Base-by-base conservation (phyloP, 2,888 invertebrate species). In the Drosophila affinis region DNA sequence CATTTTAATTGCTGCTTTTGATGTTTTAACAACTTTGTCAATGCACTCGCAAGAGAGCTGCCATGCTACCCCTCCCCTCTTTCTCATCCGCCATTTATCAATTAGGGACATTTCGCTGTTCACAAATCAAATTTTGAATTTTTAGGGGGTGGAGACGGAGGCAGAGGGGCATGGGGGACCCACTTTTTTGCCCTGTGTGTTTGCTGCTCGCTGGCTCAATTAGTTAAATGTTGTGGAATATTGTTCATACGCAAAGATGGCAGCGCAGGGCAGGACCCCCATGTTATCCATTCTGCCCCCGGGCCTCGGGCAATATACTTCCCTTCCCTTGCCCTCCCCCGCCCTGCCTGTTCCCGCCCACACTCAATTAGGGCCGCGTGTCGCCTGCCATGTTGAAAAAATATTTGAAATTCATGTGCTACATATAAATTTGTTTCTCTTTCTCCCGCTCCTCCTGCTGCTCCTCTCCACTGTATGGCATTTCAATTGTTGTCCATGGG, bases 1-100 rank as follows among this genome's bases (percentile, higher is more conserved):
- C 86, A 81, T 87, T 86, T 83, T 87, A 86, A 87, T 86, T 87
- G 85, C 86, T 79, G 86, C 87, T 84, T 86, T 86, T 85, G 83
- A 86, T 85, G 87, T 85, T 87, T 85, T 79, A 82, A 82, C 81
- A 87, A 87, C 76, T 87, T 80, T 84, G 83, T 76, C 84, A 76
- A 69, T 79, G 80, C 70, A 72, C 47, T 57, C 56, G n/a, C 54
- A 27, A 34, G 47, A 34, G 47, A 45, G 29, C 29, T 29, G 29
- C 21, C 53, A 34, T 24, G 6, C 52, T 12, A 12, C 44, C 47
- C 27, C 46, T 12, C 34, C 6, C 18, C 47, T 18, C 52, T 45
- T n/a, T n/a, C 45, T 39, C 39, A 49, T n/a, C n/a, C 54, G 47
- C 56, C 58, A 57, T 57, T 73, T 63, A 71, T 76, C 76, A 83